Conservation (phyloP, 1,140 invertebrate species). For the Bombus haemorrhoidalis region DNA sequence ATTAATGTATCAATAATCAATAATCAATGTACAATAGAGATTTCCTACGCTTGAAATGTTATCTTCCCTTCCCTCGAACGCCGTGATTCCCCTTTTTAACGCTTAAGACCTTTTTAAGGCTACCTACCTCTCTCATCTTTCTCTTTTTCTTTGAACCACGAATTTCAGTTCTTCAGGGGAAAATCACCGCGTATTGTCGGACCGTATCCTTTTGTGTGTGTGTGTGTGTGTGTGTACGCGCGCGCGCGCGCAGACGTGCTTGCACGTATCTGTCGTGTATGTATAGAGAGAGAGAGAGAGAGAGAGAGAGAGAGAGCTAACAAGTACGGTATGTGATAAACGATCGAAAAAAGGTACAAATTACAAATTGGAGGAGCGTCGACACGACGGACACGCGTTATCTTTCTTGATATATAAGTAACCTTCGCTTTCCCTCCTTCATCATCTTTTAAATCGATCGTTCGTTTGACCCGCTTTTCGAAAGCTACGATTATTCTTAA, state of each 20-base stretch:
- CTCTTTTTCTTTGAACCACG: slow-evolving; percentile 44
- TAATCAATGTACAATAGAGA: slow-evolving; percentile 83
- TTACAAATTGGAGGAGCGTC: slow-evolving; percentile 51
- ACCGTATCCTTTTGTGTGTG: slow-evolving; percentile 34
- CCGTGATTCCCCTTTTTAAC: slow-evolving; percentile 53
- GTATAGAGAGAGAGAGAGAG: slow-evolving; percentile 50
- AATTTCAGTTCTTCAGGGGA: slow-evolving; percentile 38
- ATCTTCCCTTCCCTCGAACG: slow-evolving; percentile 61
- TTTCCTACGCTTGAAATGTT: slow-evolving; percentile 78
- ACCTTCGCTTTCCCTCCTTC: slow-evolving; percentile 35
- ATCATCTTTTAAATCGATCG: slow-evolving; percentile 8
- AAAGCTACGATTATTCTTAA: neutral
- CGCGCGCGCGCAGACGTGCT: no score
- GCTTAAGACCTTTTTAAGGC: neutral
- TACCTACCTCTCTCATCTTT: neutral
- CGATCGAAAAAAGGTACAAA: slow-evolving; percentile 62
- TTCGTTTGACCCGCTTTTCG: slow-evolving; percentile 8
- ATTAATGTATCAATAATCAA: slow-evolving; percentile 82
- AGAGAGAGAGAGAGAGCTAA: slow-evolving; percentile 64
- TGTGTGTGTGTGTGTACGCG: no score
- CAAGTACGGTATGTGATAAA: slow-evolving; percentile 68
- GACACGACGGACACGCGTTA: slow-evolving; percentile 52
- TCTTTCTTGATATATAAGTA: neutral
- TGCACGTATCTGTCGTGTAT: slow-evolving; percentile 34
- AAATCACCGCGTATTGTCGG: slow-evolving; percentile 59